Conservation (phyloP, 2,888 invertebrate genomes). For the Pogonocherus hispidulus region DNA sequence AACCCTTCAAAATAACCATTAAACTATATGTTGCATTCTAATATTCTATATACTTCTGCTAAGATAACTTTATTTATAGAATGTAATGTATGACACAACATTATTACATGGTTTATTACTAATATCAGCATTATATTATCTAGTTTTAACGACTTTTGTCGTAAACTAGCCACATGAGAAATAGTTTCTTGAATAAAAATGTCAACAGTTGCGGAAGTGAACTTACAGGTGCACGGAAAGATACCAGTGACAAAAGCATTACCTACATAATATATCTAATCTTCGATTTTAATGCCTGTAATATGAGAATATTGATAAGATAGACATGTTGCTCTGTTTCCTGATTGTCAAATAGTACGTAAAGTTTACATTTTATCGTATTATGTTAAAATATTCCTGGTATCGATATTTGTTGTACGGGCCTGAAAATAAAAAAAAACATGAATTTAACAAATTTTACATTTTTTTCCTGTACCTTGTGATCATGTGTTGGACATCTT, state of each 20-base stretch:
- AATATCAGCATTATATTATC: neutral
- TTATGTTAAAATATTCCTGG: too few relatives aligned
- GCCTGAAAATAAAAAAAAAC: too few relatives aligned
- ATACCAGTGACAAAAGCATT: neutral
- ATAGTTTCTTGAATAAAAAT: neutral
- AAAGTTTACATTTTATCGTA: too few relatives aligned
- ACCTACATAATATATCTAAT: neutral
- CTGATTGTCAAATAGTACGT: too few relatives aligned
- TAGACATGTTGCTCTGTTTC: neutral
- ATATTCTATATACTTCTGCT: too few relatives aligned
- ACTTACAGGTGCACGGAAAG: neutral
- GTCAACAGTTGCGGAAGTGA: neutral
- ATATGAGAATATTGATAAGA: neutral
- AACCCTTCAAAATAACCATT: too few relatives aligned
- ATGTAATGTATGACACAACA: neutral
- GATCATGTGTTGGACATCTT: too few relatives aligned
- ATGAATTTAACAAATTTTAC: too few relatives aligned
- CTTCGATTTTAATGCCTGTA: neutral
- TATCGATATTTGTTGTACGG: too few relatives aligned
- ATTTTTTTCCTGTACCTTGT: too few relatives aligned
- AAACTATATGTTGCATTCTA: too few relatives aligned
- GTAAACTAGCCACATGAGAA: neutral
- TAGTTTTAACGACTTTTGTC: neutral
- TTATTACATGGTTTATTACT: neutral
- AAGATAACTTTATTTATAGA: too few relatives aligned